Conservation (phyloP, 2,797 vertebrate species). For the Helarctos malayanus region DNA sequence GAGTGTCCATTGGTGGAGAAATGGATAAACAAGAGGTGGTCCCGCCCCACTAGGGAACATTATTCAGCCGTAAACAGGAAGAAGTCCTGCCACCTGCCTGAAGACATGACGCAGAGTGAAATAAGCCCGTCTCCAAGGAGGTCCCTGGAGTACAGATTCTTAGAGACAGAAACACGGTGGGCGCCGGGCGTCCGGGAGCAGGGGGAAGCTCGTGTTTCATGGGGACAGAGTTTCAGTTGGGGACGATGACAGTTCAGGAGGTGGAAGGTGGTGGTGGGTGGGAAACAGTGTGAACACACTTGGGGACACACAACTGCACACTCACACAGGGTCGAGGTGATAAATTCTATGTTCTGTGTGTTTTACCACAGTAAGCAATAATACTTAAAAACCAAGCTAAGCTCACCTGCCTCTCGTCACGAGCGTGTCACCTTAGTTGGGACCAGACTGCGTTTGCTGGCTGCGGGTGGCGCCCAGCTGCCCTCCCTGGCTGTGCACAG, state of each 20-base stretch:
- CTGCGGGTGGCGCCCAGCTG: neutral
- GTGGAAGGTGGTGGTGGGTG: fast-evolving
- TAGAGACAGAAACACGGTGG: fast-evolving
- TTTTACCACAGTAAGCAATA: neutral
- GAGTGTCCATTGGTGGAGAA: neutral
- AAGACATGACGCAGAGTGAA: neutral
- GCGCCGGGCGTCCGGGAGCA: neutral
- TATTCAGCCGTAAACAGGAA: neutral
- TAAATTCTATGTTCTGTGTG: neutral
- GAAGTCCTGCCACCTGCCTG: neutral
- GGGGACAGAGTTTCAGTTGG: neutral
- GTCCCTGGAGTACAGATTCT: neutral
- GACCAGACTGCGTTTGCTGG: neutral
- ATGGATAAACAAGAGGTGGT: neutral
- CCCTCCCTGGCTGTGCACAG: neutral
- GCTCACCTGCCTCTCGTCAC: neutral
- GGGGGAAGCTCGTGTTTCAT: neutral
- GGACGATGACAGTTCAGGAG: too few relatives aligned
- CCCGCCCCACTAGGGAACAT: fast-evolving
- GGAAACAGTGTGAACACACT: fast-evolving
- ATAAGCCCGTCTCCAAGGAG: fast-evolving
- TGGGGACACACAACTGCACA: neutral
- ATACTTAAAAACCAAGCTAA: neutral
- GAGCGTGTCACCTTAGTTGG: neutral
- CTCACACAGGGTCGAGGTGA: neutral